These are phyloP conservation scores for Holocentrus rufus DNA, from an alignment of 2,797 vertebrate species.

Conservation along the genomic window DNA sequence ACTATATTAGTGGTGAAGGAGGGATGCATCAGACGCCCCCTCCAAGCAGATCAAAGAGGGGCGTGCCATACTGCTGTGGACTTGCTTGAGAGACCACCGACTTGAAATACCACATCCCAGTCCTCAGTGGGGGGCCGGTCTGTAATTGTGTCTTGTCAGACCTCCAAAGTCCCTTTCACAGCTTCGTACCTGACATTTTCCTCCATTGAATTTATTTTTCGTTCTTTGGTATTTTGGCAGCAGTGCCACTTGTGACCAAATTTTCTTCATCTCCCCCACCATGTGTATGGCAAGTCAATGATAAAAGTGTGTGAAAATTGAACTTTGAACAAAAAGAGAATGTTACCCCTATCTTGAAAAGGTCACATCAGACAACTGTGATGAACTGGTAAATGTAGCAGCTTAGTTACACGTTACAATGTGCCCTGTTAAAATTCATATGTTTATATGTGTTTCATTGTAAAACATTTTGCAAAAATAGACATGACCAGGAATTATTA, in stretches of 20 bases:
- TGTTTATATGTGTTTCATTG: slow-evolving; percentile 9
- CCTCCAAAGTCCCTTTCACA: slow-evolving; percentile 76
- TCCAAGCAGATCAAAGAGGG: slow-evolving; percentile 73
- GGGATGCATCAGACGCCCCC: slow-evolving; percentile 51
- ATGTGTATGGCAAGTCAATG: slow-evolving; percentile 42
- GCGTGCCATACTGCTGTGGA: slow-evolving; percentile 58
- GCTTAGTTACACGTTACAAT: neutral
- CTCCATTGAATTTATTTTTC: slow-evolving; percentile 78
- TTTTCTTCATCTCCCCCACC: slow-evolving; percentile 47
- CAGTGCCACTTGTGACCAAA: slow-evolving; percentile 68
- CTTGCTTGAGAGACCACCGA: slow-evolving; percentile 69
- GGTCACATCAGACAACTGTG: slow-evolving; percentile 50
- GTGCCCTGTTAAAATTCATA: neutral
- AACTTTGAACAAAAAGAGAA: slow-evolving; percentile 49
- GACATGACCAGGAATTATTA: neutral
- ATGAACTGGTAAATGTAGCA: slow-evolving; percentile 36
- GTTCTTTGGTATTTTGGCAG: slow-evolving; percentile 79
- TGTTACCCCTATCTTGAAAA: slow-evolving; percentile 56
- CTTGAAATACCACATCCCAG: slow-evolving; percentile 76
- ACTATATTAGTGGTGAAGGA: slow-evolving; percentile 49
- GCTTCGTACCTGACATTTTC: slow-evolving; percentile 77
- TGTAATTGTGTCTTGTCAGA: slow-evolving; percentile 82
- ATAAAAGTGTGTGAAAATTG: slow-evolving; percentile 62
- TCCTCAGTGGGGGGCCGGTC: slow-evolving; percentile 63
- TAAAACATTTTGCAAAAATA: slow-evolving; percentile 1